Evolutionary conservation across 2,797 vertebrate genomes (phyloP).

Genomic region (Heteromormyrus szaboi): DNA sequence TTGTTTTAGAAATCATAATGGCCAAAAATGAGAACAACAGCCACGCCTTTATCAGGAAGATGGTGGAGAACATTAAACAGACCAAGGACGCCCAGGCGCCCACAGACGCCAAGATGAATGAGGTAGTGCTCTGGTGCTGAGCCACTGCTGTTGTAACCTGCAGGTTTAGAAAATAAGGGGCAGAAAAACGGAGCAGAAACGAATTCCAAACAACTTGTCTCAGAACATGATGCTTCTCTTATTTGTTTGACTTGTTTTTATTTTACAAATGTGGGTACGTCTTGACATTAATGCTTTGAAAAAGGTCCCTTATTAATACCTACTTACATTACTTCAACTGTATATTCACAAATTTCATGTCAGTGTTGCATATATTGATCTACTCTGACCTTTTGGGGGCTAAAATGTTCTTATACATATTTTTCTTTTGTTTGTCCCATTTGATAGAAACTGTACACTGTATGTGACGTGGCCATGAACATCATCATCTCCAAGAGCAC

Average conservation of each 20-base stretch:
- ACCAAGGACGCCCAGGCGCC: conserved; percentile 92
- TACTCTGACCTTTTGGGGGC: background rate
- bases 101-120: conserved; percentile 88
- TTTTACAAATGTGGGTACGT: background rate
- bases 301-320: background rate
- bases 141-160: background rate
- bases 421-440: background rate
- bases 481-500: conserved; percentile 98
- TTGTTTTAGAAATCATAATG: conserved; percentile 96
- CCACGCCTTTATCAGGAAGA: conserved; percentile 96
- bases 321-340: background rate
- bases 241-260: background rate
- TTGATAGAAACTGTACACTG: conserved; percentile 89
- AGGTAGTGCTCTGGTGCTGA: conserved; percentile 63
- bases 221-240: background rate
- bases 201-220: background rate
- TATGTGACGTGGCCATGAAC: conserved; percentile 97
- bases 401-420: background rate
- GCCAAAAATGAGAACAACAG: conserved; percentile 99
- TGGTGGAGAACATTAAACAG: conserved; percentile 99
- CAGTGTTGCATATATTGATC: background rate
- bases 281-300: background rate
- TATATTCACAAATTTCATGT: background rate
- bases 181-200: background rate
- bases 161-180: background rate